These are phyloP conservation scores for Platysternon megacephalum DNA, from an alignment of 2,113 vertebrate genomes.

Conservation along the genomic window DNA sequence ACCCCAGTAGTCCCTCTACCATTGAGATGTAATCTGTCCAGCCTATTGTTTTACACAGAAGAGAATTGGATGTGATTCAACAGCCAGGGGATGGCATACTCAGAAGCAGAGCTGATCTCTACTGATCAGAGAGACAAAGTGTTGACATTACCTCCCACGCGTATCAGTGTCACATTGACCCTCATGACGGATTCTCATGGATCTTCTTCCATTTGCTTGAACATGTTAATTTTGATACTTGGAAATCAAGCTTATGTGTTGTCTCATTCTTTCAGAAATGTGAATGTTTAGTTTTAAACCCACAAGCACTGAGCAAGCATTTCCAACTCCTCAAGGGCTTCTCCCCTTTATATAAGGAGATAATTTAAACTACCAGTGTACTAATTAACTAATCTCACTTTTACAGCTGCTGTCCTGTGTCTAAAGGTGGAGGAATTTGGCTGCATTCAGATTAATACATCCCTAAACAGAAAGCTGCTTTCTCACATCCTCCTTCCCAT, in stretches of 20 bases:
- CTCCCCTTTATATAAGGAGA: not conserved
- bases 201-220: not conserved
- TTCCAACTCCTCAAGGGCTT: not conserved
- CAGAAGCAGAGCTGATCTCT: not conserved
- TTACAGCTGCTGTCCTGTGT: not conserved
- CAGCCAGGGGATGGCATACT: not conserved
- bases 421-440: conserved; percentile 30
- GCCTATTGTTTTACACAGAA: not conserved
- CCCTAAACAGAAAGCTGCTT: conserved; percentile 38
- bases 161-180: fast-evolving
- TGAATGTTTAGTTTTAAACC: conserved; percentile 1
- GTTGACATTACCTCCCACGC: not conserved
- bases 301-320: not conserved
- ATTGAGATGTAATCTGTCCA: not conserved
- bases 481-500: not conserved
- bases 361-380: conserved; percentile 35
- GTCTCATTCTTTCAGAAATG: not conserved
- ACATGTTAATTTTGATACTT: not conserved
- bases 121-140: not conserved
- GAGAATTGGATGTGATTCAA: not conserved
- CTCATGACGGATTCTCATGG: not conserved
- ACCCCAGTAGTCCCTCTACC: no score
- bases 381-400: conserved; percentile 57
- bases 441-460: conserved; percentile 35
- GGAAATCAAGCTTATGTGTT: not conserved